phyloP scores from a whole-genome alignment of 2,797 vertebrate species.

The Ptychobarbus kaznakovi region DNA sequence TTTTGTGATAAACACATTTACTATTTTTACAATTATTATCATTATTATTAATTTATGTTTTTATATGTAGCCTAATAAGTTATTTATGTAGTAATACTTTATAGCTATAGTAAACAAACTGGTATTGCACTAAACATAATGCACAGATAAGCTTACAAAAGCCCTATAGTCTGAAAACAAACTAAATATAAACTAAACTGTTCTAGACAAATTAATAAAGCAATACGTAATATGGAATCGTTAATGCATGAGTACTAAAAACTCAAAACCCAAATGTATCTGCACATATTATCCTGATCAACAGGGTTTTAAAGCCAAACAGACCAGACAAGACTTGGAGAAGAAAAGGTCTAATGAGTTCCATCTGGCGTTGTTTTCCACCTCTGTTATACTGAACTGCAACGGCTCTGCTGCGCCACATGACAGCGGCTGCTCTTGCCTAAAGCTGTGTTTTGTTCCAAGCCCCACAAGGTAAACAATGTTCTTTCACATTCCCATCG shows the following conservation, averaged over 20 bases:
- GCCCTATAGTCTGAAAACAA: neutral
- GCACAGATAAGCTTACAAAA: neutral
- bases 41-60: neutral
- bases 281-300: slow-evolving; percentile 49
- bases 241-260: neutral
- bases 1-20: neutral
- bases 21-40: neutral
- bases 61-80: neutral
- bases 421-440: slow-evolving; percentile 35
- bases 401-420: slow-evolving; percentile 23
- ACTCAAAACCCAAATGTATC: neutral
- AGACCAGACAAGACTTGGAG: slow-evolving; percentile 48
- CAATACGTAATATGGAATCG: neutral
- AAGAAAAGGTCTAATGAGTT: slow-evolving; percentile 58
- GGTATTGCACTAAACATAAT: neutral
- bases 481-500: slow-evolving; percentile 28
- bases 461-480: slow-evolving; percentile 42
- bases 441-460: slow-evolving; percentile 21
- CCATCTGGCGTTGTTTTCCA: slow-evolving; percentile 63
- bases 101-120: neutral
- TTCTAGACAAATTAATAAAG: neutral
- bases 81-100: neutral
- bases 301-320: slow-evolving; percentile 46
- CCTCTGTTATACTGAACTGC: slow-evolving; percentile 29
- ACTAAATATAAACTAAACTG: neutral